Base-by-base conservation (phyloP, 2,797 vertebrate genomes). In the Heliangelus exortis region DNA sequence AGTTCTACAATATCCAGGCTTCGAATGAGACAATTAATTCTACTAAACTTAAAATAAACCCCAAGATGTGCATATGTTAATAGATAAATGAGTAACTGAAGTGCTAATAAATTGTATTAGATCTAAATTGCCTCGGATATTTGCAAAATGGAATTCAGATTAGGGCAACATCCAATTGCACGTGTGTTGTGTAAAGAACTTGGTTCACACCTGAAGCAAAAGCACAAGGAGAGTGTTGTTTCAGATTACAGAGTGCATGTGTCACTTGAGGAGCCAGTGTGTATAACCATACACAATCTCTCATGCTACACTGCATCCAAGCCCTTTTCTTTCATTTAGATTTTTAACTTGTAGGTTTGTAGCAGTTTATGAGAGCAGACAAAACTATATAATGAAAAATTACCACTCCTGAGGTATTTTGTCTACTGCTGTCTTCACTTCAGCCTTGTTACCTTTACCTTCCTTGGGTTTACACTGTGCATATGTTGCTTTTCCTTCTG, bases 401-500 rank as follows among this genome's bases (percentile, higher is more conserved):
- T 87, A 26, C 78, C 53, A 31, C 34, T 89, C 61, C 54, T 57
- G 79, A 72, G 71, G 55, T 66, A 20, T 4, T 78, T 74, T 72
- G 34, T 63, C 51, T 66, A 1, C 28, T 83, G 20, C 41, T 76
- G 28, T 63, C 75, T 83, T 82, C 31, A 4, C 59, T 76, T 73
- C 12, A 68, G 75, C 82, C 65, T 77, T 73, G 54, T 87, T 94
- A 58, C 84, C 54, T 68, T 83, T 94, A 62, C 87, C 54, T 68
- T 83, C 47, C 67, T 75, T 89, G 84, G 25, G 79, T 92, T 72
- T 75, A 29, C 58, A 5, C 58, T 84, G 43, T 65, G 51, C 51
- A 25, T 90, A 29, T 59, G 73, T 69, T 93, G 34, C 62, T 91
- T 92, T 94, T 89, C 65, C 43, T 43, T 69, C 33, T 89, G 88